Conservation (phyloP, 2,888 invertebrate species). For the Cheilosia grossa region DNA sequence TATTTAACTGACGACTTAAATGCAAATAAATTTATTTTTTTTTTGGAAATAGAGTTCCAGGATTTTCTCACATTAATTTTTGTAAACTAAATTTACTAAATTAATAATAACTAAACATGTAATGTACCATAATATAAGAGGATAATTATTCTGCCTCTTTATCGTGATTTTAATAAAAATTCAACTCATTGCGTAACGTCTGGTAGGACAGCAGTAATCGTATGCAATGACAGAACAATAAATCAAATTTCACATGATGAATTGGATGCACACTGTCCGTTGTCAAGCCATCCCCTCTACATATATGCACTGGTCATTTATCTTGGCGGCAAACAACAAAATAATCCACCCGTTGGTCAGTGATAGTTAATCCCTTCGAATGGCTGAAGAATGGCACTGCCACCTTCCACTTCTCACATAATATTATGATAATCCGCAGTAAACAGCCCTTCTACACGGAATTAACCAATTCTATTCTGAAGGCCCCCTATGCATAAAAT, state of each 20-base stretch:
- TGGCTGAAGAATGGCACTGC: slow-evolving; percentile 47
- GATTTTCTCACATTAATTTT: too few relatives aligned
- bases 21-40: too few relatives aligned
- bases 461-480: slow-evolving; percentile 38
- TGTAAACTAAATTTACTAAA: too few relatives aligned
- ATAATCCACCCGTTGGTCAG: slow-evolving; percentile 63
- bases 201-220: slow-evolving; percentile 1
- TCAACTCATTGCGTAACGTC: slow-evolving; percentile 9
- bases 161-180: not conserved
- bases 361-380: slow-evolving; percentile 52
- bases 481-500: slow-evolving; percentile 47
- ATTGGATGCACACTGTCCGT: slow-evolving; percentile 19
- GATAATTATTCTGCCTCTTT: not conserved
- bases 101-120: too few relatives aligned
- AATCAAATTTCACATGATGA: slow-evolving; percentile 42
- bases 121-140: too few relatives aligned
- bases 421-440: slow-evolving; percentile 19
- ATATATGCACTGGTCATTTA: slow-evolving; percentile 50
- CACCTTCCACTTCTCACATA: slow-evolving; percentile 53
- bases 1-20: too few relatives aligned
- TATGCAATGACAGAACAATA: slow-evolving; percentile 23
- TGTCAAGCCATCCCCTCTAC: not conserved
- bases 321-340: slow-evolving; percentile 58
- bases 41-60: too few relatives aligned
- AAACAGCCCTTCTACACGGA: slow-evolving; percentile 40